Conservation (phyloP, 1,140 invertebrate genomes). For the Lamellibrachia luymesi region DNA sequence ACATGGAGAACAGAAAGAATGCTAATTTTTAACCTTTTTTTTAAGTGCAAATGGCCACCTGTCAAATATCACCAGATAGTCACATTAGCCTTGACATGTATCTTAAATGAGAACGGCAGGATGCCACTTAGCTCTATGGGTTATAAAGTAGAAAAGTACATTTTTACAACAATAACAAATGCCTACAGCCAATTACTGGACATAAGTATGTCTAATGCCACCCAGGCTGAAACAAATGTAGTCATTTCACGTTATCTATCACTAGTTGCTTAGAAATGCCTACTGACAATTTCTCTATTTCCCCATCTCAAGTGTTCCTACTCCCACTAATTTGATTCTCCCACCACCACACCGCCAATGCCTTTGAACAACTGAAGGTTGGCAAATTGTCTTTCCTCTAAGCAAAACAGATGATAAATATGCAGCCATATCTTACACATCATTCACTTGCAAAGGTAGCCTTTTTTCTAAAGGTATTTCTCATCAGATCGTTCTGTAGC, state of each 20-base stretch:
- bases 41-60: background rate
- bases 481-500: background rate
- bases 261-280: background rate
- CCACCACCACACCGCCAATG: background rate
- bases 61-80: background rate
- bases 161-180: background rate
- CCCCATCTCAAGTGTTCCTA: background rate
- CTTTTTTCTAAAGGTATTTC: background rate
- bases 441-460: too few species aligned
- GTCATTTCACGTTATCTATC: too few species aligned
- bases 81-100: background rate
- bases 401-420: too few species aligned
- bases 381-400: too few species aligned
- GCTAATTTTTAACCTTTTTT: background rate
- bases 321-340: background rate
- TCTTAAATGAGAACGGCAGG: background rate
- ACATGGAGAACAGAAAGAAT: background rate
- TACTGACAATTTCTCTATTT: background rate
- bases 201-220: background rate
- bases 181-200: background rate
- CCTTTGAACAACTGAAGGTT: too few species aligned
- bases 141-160: background rate
- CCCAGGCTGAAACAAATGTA: background rate
- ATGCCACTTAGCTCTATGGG: background rate
- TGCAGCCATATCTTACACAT: too few species aligned